These are phyloP conservation scores for Melanotus villosus DNA, from an alignment of 2,888 invertebrate genomes.

Conservation along the genomic window DNA sequence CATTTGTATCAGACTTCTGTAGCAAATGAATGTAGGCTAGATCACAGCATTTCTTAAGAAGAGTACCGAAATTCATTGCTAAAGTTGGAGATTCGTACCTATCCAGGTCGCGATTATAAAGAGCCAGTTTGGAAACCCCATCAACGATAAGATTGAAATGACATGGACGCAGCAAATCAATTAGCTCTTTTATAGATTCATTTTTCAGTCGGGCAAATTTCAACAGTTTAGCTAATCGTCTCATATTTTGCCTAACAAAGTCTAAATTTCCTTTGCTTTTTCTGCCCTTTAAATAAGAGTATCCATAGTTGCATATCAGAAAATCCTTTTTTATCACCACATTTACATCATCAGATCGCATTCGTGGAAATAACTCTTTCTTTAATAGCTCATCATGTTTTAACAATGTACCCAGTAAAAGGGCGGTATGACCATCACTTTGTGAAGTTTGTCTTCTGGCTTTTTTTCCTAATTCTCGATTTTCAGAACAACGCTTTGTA, in stretches of 20 bases:
- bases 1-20: constrained; percentile 43
- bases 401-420: constrained; percentile 27
- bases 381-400: constrained; percentile 46
- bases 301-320: constrained; percentile 49
- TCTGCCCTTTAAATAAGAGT: constrained; percentile 49
- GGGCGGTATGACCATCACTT: constrained; percentile 44
- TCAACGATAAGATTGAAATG: constrained; percentile 46
- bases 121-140: constrained; percentile 49
- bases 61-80: constrained; percentile 54
- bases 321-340: constrained; percentile 29
- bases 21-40: constrained; percentile 49
- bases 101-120: constrained; percentile 49
- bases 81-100: constrained; percentile 53
- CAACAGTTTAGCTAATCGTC: constrained; percentile 47
- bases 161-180: constrained; percentile 47
- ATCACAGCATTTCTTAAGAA: constrained; percentile 54
- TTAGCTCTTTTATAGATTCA: constrained; percentile 44
- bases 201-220: constrained; percentile 33
- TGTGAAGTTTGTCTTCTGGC: constrained; percentile 38
- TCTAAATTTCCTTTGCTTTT: constrained; percentile 51
- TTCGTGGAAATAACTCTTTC: constrained; percentile 43
- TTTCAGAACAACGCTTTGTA: constrained; percentile 34
- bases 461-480: constrained; percentile 21
- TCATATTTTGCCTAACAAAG: constrained; percentile 46
- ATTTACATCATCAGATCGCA: constrained; percentile 28